Percentiles rank a stretch among this genome's conserved stretches.
Evolutionary conservation across 2,797 vertebrate species (phyloP).

Genomic region (Sebastes nivosus): DNA sequence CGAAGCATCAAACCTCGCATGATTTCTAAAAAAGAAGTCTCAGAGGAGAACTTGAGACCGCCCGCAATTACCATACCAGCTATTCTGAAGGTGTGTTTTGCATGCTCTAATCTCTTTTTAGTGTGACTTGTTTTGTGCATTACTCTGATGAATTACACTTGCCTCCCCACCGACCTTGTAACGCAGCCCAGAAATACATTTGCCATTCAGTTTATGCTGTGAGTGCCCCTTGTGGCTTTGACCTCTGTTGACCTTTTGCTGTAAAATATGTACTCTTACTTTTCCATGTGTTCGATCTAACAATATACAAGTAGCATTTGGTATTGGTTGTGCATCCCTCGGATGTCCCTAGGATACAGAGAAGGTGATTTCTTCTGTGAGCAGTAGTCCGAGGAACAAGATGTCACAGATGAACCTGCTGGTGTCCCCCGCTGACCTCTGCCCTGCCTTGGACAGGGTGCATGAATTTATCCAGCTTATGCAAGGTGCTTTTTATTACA

Average conservation of each 20-base stretch:
- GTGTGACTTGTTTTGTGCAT: neutral
- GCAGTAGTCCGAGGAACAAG: slow-evolving; percentile 78
- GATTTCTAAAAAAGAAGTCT: slow-evolving; percentile 22
- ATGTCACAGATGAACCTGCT: slow-evolving; percentile 57
- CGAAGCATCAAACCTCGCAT: slow-evolving; percentile 81
- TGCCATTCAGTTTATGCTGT: neutral
- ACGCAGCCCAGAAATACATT: neutral
- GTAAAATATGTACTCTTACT: neutral
- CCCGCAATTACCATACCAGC: slow-evolving; percentile 55
- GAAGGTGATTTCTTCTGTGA: slow-evolving; percentile 44
- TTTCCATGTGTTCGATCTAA: neutral
- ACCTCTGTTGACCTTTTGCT: neutral
- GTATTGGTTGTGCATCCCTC: neutral
- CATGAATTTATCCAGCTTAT: slow-evolving; percentile 77
- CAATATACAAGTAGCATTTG: neutral
- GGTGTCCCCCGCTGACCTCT: slow-evolving; percentile 73
- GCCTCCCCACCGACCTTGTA: neutral
- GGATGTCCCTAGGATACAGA: slow-evolving; percentile 56
- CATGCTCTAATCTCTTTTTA: neutral
- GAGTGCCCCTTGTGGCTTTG: neutral
- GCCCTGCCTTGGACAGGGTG: slow-evolving; percentile 72
- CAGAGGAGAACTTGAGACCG: slow-evolving; percentile 19
- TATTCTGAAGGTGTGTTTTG: slow-evolving; percentile 74
- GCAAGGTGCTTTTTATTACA: slow-evolving; percentile 69
- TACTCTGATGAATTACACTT: neutral